Percentiles rank a stretch among this genome's conserved stretches.
Conservation (phyloP, 2,888 invertebrate genomes). For the Pocota personata region DNA sequence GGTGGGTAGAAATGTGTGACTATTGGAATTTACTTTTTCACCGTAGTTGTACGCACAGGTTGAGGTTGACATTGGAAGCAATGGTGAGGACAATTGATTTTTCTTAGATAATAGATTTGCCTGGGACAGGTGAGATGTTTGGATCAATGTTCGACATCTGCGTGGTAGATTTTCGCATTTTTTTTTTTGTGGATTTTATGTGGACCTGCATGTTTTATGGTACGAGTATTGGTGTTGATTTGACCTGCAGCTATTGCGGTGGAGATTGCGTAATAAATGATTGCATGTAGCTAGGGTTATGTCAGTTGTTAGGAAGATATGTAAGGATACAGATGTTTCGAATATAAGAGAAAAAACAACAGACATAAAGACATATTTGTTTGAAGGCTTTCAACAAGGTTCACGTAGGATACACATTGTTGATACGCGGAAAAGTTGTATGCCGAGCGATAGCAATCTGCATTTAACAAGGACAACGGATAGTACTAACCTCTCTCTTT, state of each 20-base stretch:
- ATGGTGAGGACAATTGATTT: constrained; percentile 15
- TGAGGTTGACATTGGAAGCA: constrained; percentile 57
- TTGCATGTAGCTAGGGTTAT: background rate
- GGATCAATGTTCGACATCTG: constrained; percentile 66
- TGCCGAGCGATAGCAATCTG: too few relatives aligned
- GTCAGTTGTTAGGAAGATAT: background rate
- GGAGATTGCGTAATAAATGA: constrained; percentile 6
- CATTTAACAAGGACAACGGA: too few relatives aligned
- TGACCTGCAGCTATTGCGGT: constrained; percentile 25
- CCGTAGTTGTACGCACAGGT: constrained; percentile 45
- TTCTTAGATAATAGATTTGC: constrained; percentile 51
- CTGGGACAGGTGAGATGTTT: constrained; percentile 58
- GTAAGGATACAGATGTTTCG: background rate
- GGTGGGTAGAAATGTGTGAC: constrained; percentile 47
- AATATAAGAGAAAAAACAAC: too few relatives aligned
- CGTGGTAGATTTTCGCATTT: constrained; percentile 53
- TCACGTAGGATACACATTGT: too few relatives aligned
- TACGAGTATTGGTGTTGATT: constrained; percentile 33
- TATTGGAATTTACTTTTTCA: constrained; percentile 48
- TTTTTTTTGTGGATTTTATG: constrained; percentile 29
- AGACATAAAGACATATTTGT: too few relatives aligned
- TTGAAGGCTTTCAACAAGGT: too few relatives aligned
- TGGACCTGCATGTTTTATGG: constrained; percentile 40
- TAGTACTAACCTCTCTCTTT: too few relatives aligned
- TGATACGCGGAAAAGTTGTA: too few relatives aligned